Base-by-base conservation (phyloP, 2,797 vertebrate genomes). In the Malacoctenus gilli region DNA sequence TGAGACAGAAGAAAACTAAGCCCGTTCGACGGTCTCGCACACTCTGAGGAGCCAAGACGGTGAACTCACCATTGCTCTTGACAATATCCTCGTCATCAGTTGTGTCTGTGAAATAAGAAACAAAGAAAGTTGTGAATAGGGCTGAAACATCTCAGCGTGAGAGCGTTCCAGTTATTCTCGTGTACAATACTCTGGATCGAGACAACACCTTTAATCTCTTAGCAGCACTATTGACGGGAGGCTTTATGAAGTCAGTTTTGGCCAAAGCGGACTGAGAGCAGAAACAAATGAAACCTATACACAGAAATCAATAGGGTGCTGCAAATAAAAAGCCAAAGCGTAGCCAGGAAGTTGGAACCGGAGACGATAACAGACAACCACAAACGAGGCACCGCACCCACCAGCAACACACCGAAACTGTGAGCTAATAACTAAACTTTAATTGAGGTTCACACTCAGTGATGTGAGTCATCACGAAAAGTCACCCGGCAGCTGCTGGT, bases 71-170 rank as follows among this genome's bases (percentile, higher is more conserved):
- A 0, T 4, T 12, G 12, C 1, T 41, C 12, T 7, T 8, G 38
- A 2, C 13, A 0, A 12, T 4, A 13, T 86, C 83, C 14, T 83
- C 87, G 25, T 85, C 83, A n/a, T 89, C 84, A 0, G 0, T 83
- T 0, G 0, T 0, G 2, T 7, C 88, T 90, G 83, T 37, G 31
- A 64, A 48, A 56, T 2, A 51, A 57, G 15, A 13, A 62, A 4
- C 60, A 49, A 71, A 44, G 19, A 42, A 53, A 1, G 3, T n/a
- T 50, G 20, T 28, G 53, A 36, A 2, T 2, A 25, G 52, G 10
- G 7, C 46, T 53, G n/a, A n/a, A n/a, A n/a, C n/a, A n/a, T n/a
- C 16, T 41, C 8, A 39, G 6, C 39, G 10, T 32, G n/a, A 47
- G 4, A 37, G n/a, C 25, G 52, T 28, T 15, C 35, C 4, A 49